These are phyloP conservation scores for Drosophila triauraria DNA, from an alignment of 1,140 invertebrate genomes.

Conservation along the genomic window DNA sequence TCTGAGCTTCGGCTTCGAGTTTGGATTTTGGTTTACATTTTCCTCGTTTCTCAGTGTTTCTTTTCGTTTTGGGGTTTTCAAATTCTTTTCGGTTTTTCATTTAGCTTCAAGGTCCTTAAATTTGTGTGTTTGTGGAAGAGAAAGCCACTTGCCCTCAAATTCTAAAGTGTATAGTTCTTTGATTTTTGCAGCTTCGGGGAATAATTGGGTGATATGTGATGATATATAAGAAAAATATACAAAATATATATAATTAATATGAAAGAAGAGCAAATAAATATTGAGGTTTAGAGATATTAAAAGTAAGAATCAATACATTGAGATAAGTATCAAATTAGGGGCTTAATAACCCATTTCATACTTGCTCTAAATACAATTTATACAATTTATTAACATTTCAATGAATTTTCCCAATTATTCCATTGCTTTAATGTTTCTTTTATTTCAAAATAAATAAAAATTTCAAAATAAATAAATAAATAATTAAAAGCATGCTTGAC, in stretches of 20 bases:
- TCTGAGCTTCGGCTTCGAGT: constrained; percentile 9
- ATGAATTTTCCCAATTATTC: too few species aligned
- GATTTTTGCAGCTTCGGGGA: not conserved
- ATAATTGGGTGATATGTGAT: not conserved
- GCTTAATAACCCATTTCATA: too few species aligned
- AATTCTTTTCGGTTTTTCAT: constrained; percentile 33
- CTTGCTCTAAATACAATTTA: too few species aligned
- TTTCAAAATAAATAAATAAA: too few species aligned
- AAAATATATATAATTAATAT: not conserved
- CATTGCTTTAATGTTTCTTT: too few species aligned
- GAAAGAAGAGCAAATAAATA: not conserved
- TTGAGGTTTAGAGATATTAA: too few species aligned
- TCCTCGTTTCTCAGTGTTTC: not conserved
- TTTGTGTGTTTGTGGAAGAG: constrained; percentile 7
- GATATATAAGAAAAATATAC: not conserved
- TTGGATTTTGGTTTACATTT: constrained; percentile 26
- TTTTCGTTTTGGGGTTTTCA: not conserved
- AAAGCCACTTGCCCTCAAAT: constrained; percentile 20
- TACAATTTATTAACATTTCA: too few species aligned
- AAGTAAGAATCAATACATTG: too few species aligned
- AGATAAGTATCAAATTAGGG: too few species aligned
- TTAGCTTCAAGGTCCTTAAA: constrained; percentile 26
- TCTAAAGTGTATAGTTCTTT: not conserved
- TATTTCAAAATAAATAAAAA: too few species aligned
- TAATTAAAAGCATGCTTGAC: not conserved